Conservation (phyloP, 2,113 vertebrate species). For the Dipodomys merriami region DNA sequence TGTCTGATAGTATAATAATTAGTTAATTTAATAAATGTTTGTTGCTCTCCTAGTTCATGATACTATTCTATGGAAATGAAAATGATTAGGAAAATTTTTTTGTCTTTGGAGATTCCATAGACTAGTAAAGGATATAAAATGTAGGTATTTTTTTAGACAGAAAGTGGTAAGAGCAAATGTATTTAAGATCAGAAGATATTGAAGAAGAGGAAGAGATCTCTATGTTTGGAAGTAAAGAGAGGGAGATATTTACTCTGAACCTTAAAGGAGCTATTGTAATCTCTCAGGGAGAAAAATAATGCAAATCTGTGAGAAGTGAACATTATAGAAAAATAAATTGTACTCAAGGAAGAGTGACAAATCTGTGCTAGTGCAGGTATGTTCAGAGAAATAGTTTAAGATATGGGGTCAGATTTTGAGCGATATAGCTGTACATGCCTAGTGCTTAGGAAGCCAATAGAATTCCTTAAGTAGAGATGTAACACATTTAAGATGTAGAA, state of each 20-base stretch:
- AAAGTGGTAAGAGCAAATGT: constrained; percentile 6
- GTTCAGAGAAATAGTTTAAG: not conserved
- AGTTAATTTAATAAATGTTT: constrained; percentile 37
- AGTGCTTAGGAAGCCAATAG: not conserved
- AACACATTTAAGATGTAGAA: not conserved
- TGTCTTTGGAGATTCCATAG: not conserved
- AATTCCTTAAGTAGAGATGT: not conserved
- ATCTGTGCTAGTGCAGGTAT: not conserved
- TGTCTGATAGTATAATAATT: not conserved
- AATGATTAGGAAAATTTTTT: not conserved
- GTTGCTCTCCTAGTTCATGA: not conserved
- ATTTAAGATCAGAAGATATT: not conserved
- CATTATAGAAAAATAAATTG: not conserved
- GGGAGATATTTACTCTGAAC: not conserved
- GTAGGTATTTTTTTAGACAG: not conserved
- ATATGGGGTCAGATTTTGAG: not conserved
- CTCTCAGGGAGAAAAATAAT: constrained; percentile 4
- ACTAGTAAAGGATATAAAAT: constrained; percentile 6
- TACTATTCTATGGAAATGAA: constrained; percentile 6
- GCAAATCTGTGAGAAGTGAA: not conserved
- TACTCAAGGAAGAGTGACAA: not conserved
- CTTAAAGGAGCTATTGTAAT: not conserved
- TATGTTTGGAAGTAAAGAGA: not conserved
- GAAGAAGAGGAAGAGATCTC: constrained; percentile 32
- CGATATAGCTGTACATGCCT: not conserved